A percentile compares a stretch with the other conserved stretches of the same genome.
These are phyloP conservation scores for Halictus quadricinctus DNA, from an alignment of 2,888 invertebrate species.

Conservation along the genomic window DNA sequence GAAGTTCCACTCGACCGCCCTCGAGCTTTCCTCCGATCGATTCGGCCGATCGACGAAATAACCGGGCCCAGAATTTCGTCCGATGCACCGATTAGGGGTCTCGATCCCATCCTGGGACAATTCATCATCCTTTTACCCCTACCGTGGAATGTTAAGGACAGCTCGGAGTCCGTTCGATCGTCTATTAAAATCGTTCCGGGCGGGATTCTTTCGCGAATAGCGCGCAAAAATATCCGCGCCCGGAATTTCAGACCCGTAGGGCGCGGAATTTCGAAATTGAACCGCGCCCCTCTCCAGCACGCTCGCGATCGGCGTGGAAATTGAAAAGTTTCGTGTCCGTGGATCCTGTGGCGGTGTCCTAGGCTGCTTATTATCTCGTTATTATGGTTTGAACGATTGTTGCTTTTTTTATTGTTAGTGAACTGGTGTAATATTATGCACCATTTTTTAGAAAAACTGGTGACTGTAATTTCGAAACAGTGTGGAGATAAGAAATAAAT, in stretches of 20 bases:
- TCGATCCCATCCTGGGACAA: slow-evolving; percentile 29
- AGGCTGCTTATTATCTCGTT: neutral
- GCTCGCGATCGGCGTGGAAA: slow-evolving; percentile 9
- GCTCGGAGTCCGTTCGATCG: neutral
- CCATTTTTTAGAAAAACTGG: neutral
- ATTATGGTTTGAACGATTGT: neutral
- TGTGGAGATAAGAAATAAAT: no score
- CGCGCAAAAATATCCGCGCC: slow-evolving; percentile 19
- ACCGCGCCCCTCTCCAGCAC: neutral
- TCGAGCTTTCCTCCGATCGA: slow-evolving; percentile 53
- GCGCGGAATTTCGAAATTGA: slow-evolving; percentile 33
- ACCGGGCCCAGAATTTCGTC: slow-evolving; percentile 56
- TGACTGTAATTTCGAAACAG: neutral
- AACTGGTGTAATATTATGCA: neutral
- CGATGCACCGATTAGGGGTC: slow-evolving; percentile 50
- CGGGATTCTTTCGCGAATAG: slow-evolving; percentile 25
- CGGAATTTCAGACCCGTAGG: slow-evolving; percentile 11
- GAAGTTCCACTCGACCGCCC: slow-evolving; percentile 53
- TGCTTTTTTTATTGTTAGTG: neutral
- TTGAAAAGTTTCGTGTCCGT: slow-evolving; percentile 17
- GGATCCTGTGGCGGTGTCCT: neutral
- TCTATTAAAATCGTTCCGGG: slow-evolving; percentile 1
- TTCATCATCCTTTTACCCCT: neutral
- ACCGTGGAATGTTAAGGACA: slow-evolving; percentile 11
- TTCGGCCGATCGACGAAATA: slow-evolving; percentile 49